These are phyloP conservation scores for Paralvinella palmiformis DNA, from an alignment of 1,140 invertebrate species.

Conservation along the genomic window DNA sequence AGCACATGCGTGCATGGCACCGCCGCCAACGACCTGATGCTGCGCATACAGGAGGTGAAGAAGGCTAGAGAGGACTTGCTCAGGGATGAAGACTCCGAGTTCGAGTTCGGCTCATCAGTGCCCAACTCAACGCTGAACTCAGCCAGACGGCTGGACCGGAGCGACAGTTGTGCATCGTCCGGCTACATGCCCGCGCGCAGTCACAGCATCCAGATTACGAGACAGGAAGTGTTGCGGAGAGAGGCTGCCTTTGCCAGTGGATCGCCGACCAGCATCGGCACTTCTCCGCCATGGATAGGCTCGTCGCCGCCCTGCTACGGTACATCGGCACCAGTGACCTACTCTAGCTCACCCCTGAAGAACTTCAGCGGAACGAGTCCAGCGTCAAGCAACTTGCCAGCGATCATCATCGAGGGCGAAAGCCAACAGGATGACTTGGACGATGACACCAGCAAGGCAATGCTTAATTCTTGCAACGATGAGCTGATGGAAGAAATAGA, in stretches of 20 bases:
- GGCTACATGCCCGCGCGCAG: no score
- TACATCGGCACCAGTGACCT: neutral
- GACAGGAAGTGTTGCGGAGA: no score
- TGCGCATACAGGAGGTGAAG: conserved; percentile 67
- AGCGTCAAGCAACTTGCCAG: no score
- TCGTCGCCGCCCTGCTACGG: neutral
- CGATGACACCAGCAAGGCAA: no score
- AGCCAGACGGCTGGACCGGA: neutral
- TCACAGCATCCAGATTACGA: no score
- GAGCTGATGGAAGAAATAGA: no score
- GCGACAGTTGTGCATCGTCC: neutral
- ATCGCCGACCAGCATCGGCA: neutral
- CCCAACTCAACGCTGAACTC: conserved; percentile 25
- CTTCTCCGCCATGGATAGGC: neutral
- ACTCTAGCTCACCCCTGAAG: neutral
- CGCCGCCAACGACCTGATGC: conserved; percentile 57
- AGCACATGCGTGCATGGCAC: conserved; percentile 64
- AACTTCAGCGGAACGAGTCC: no score
- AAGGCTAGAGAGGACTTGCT: conserved; percentile 33
- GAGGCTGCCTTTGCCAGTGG: no score
- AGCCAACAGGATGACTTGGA: no score
- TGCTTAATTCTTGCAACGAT: no score
- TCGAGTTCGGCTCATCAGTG: conserved; percentile 37
- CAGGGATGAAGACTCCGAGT: conserved; percentile 34
- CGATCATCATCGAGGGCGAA: no score